Conservation (phyloP, 1,140 invertebrate species). For the Oryctes rhinoceros region DNA sequence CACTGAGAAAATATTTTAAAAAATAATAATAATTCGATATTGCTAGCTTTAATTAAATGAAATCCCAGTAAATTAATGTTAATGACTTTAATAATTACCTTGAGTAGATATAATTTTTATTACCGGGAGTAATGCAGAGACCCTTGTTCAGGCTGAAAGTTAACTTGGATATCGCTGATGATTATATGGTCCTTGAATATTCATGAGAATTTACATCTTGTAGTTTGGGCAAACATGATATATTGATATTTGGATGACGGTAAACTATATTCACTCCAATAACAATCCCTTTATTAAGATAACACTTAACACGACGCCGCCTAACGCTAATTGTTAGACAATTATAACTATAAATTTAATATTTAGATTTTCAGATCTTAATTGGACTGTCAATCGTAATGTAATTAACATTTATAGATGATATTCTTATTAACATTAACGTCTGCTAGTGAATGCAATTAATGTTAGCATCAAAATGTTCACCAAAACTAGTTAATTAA, state of each 20-base stretch:
- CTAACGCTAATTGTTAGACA: not conserved
- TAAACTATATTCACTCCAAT: constrained; percentile 5
- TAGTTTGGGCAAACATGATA: constrained; percentile 32
- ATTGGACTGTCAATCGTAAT: constrained; percentile 6
- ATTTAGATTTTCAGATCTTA: constrained; percentile 28
- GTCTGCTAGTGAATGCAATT: not conserved
- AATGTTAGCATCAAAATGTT: not conserved
- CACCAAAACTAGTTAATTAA: not conserved
- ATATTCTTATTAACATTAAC: not conserved
- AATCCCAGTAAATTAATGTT: not conserved
- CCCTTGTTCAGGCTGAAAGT: constrained; percentile 19
- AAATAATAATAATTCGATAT: not conserved
- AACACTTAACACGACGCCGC: not conserved
- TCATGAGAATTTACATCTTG: constrained; percentile 35
- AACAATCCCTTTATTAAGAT: constrained; percentile 32
- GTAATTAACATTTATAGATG: constrained; percentile 24
- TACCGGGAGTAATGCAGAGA: not conserved
- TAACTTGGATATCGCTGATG: constrained; percentile 18
- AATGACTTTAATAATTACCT: not conserved
- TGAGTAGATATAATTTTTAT: not conserved
- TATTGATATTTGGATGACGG: constrained; percentile 27
- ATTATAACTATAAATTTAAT: constrained; percentile 30
- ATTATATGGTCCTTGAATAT: constrained; percentile 25
- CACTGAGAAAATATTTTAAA: too few species aligned
- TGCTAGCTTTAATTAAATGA: not conserved